Evolutionary conservation across 2,888 invertebrate genomes (phyloP).

Genomic region (Drosophila austrosaltans): DNA sequence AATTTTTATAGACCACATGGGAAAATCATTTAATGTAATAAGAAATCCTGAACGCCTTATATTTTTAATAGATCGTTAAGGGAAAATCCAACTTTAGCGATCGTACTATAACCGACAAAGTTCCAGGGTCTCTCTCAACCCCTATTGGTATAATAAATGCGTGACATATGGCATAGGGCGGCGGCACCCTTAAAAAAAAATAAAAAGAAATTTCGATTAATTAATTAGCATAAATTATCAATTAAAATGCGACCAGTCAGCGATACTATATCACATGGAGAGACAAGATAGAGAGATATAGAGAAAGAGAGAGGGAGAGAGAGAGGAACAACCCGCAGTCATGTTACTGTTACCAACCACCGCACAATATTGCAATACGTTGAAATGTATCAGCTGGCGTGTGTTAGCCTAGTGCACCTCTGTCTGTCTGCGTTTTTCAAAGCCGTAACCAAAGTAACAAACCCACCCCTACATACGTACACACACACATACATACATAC

Average conservation of each 20-base stretch:
- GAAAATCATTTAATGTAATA: no score
- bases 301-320: constrained; percentile 2
- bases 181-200: constrained; percentile 22
- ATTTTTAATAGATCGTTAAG: no score
- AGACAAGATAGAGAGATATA: not conserved
- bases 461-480: not conserved
- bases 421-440: not conserved
- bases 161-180: not conserved
- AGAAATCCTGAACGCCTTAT: no score
- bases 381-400: constrained; percentile 8
- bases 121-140: not conserved
- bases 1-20: no score
- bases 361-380: not conserved
- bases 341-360: constrained; percentile 16
- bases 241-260: constrained; percentile 62
- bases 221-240: constrained; percentile 77
- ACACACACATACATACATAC: no score
- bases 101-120: not conserved
- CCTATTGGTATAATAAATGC: not conserved
- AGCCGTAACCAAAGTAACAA: not conserved
- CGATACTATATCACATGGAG: constrained; percentile 22
- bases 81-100: not conserved
- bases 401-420: not conserved
- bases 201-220: constrained; percentile 47
- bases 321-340: constrained; percentile 31